Percentiles rank a stretch among this genome's conserved stretches.
Conservation (phyloP, 2,113 vertebrate genomes). For the Pedionomus torquatus region DNA sequence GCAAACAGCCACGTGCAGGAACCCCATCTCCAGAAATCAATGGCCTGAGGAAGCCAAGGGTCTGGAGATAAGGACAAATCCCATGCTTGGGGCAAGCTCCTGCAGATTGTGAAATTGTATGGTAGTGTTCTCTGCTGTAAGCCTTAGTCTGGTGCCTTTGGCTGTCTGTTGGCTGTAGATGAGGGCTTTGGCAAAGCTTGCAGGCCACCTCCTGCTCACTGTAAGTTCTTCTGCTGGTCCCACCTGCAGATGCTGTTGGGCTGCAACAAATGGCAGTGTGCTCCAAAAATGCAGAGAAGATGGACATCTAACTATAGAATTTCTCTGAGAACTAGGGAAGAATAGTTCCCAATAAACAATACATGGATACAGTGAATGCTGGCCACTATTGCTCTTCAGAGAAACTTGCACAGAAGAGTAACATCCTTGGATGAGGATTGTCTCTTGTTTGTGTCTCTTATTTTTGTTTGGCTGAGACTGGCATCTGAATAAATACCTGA, state of each 20-base stretch:
- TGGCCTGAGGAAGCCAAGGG: not conserved
- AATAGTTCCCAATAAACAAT: not conserved
- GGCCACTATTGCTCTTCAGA: not conserved
- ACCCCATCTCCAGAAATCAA: not conserved
- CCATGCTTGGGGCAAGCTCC: not conserved
- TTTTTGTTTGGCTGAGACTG: not conserved
- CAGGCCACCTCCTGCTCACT: not conserved
- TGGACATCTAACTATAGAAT: not conserved
- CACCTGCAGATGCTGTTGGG: not conserved
- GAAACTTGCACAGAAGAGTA: not conserved
- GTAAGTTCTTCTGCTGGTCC: not conserved
- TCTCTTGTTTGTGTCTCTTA: not conserved
- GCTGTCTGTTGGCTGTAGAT: fast-evolving
- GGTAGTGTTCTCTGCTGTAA: not conserved
- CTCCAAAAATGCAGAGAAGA: not conserved
- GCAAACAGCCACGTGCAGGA: not conserved
- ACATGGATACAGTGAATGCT: not conserved
- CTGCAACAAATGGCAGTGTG: not conserved
- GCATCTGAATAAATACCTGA: not conserved
- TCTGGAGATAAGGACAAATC: not conserved
- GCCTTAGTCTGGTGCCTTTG: not conserved
- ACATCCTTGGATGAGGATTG: not conserved
- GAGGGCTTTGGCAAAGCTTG: not conserved
- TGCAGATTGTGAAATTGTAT: not conserved
- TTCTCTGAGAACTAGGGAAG: not conserved